phyloP scores from a whole-genome alignment of 2,113 vertebrate genomes.

The Dryoscopus gambensis region DNA sequence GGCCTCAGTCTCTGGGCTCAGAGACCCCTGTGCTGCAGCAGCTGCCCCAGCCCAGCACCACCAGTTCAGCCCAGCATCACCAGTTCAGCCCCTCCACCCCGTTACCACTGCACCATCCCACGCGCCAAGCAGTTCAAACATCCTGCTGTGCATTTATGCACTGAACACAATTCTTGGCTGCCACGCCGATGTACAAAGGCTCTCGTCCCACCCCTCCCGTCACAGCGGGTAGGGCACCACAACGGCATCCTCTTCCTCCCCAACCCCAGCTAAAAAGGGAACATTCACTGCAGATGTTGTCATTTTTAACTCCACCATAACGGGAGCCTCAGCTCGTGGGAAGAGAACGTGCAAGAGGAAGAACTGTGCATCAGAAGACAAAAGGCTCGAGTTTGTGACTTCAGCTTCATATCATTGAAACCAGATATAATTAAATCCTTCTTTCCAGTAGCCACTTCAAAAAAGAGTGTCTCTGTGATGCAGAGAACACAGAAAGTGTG shows the following conservation, averaged over 20 bases:
- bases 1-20: accelerated
- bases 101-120: accelerated
- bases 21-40: background rate
- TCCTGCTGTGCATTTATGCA: background rate
- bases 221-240: background rate
- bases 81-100: background rate
- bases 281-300: background rate
- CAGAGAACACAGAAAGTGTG: background rate
- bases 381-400: background rate
- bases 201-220: background rate
- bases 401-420: background rate
- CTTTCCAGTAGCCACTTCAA: background rate
- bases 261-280: background rate
- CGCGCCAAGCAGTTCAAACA: background rate
- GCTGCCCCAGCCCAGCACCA: background rate
- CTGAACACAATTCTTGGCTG: background rate
- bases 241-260: background rate
- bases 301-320: background rate
- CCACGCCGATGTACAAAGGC: background rate
- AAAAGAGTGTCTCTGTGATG: background rate
- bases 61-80: background rate
- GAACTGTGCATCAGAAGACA: background rate
- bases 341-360: background rate
- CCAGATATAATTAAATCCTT: background rate
- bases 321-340: accelerated